Evolutionary conservation across 2,113 vertebrate genomes (phyloP), one percentile per base, ranked within the genome.

Genomic region (Choloepus hoffmanni): DNA sequence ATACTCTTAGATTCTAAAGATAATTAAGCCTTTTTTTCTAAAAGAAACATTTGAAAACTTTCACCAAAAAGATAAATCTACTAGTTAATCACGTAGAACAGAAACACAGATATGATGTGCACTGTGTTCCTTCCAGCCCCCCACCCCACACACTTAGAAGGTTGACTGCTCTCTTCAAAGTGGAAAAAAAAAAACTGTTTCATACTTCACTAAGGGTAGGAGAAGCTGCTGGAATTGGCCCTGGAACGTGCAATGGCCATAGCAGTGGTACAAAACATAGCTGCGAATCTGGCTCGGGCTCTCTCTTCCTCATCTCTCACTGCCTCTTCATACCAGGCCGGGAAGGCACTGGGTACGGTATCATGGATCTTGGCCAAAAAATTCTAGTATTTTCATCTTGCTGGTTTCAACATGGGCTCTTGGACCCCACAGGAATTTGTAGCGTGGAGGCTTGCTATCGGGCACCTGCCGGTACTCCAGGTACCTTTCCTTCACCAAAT

Each of bases 301-400:
- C 60, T 33, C 15, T 77, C 85, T 77, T 89, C 79, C 5, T 92
- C 85, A 43, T 94, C 94, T 86, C 4, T 3, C 45, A 92, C 28
- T 58, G 92, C 85, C 7, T 92, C 60, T 55, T 96, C 85, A 53
- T 90, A 97, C 79, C 21, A 92, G 45, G 33, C 3, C 55, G 81
- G 76, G 55, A 96, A 96, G 68, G 89, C 70, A 67, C 62, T 90
- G 19, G 81, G 94, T 2, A 45, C 13, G 0, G 63, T 96, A 73
- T 72, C 6, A 10, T 92, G 76, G 1, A 92, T 16, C 63, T 53
- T 89, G 55, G 88, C 81, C 50, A 89, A 70, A 85, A 96, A 87
- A 36, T 21, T 93, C 33, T 36, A 96, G 76, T 5, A 94, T 28
- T 89, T 26, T 72, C 94, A 90, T 96, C 45, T 97, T 97, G 40